Conservation (phyloP, 1,140 invertebrate genomes). For the Capitella teleta region DNA sequence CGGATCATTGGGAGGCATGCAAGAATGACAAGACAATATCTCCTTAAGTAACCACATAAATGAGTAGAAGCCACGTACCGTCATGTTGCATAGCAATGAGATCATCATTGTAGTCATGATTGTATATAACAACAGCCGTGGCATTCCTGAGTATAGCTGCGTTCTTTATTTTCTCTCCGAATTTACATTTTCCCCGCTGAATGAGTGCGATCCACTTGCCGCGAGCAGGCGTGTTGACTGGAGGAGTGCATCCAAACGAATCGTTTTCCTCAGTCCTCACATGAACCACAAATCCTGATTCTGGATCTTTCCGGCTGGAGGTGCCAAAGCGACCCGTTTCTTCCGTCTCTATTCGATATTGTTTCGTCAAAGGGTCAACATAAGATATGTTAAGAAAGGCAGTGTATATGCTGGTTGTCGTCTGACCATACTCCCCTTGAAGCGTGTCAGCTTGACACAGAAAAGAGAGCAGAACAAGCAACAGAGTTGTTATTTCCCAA, state of each 20-base stretch:
- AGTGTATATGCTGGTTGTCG: too few relatives aligned
- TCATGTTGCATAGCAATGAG: conserved; percentile 15
- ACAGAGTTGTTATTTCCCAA: too few relatives aligned
- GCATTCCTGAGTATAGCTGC: conserved; percentile 54
- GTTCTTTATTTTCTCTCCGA: conserved; percentile 63
- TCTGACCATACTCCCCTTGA: too few relatives aligned
- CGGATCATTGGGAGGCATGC: too few relatives aligned
- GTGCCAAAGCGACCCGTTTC: conserved; percentile 57
- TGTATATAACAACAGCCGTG: conserved; percentile 62
- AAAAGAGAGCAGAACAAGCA: too few relatives aligned
- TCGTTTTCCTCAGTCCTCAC: conserved; percentile 46
- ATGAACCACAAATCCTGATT: conserved; percentile 51
- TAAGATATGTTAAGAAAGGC: conserved; percentile 42
- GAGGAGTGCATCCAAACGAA: conserved; percentile 55
- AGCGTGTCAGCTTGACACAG: too few relatives aligned
- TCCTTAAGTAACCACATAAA: too few relatives aligned
- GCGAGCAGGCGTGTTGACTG: conserved; percentile 41
- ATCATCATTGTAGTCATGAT: conserved; percentile 46
- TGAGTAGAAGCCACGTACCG: conserved; percentile 12
- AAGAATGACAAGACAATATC: too few relatives aligned
- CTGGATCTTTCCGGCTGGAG: conserved; percentile 48
- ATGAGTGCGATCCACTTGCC: conserved; percentile 65
- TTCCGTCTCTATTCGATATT: conserved; percentile 34
- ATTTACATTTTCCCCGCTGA: conserved; percentile 59
- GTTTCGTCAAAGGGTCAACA: conserved; percentile 22